Conservation (phyloP, 2,888 invertebrate genomes). For the Biston betularia region DNA sequence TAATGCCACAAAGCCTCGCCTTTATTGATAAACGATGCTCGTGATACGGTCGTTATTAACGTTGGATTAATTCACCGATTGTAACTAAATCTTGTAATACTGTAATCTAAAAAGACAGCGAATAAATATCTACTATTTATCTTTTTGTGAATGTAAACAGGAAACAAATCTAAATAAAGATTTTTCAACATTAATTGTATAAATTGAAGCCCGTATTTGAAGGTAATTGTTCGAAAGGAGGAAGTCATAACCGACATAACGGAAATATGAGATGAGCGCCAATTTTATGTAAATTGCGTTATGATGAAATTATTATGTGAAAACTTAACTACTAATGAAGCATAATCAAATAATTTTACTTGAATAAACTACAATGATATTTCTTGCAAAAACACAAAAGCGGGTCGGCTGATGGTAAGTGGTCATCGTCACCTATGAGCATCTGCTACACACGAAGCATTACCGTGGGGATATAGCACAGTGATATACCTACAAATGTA, state of each 20-base stretch:
- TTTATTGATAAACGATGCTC: constrained; percentile 47
- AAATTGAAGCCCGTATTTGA: constrained; percentile 51
- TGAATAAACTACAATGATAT: too few relatives aligned
- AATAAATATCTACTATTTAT: not conserved
- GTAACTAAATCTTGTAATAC: constrained; percentile 4
- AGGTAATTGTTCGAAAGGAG: constrained; percentile 49
- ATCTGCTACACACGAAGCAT: too few relatives aligned
- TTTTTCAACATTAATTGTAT: constrained; percentile 46
- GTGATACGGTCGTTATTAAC: constrained; percentile 40
- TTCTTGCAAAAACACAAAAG: too few relatives aligned
- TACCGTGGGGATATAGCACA: too few relatives aligned
- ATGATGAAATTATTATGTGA: not conserved
- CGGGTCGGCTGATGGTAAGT: too few relatives aligned
- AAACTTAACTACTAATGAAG: too few relatives aligned
- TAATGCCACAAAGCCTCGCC: constrained; percentile 48
- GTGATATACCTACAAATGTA: too few relatives aligned
- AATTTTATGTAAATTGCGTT: not conserved
- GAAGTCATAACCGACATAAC: constrained; percentile 56
- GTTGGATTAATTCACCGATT: constrained; percentile 28
- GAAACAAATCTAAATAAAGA: constrained; percentile 22
- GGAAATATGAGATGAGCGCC: constrained; percentile 7
- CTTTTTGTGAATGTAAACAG: constrained; percentile 18
- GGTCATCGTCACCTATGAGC: too few relatives aligned
- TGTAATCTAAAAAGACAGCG: not conserved
- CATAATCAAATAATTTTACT: too few relatives aligned